Conservation (phyloP, 2,113 vertebrate genomes). For the Alosa alosa region DNA sequence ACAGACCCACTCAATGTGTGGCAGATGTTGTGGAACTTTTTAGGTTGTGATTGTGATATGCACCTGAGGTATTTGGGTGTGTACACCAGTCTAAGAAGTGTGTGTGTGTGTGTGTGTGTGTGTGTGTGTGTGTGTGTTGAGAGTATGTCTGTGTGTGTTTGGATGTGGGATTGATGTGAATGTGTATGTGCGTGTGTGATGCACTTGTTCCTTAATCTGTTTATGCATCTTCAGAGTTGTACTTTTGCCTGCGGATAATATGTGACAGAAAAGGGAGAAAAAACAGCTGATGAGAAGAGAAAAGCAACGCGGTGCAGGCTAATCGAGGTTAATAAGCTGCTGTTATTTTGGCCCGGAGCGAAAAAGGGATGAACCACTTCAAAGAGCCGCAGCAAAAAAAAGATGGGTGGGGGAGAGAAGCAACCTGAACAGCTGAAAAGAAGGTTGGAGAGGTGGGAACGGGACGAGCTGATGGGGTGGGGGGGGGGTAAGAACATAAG, state of each 20-base stretch:
- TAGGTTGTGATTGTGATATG: background rate
- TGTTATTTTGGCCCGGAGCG: constrained; percentile 69
- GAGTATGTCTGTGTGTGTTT: background rate
- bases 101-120: constrained; percentile 23
- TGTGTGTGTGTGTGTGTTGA: background rate
- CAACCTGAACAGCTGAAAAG: constrained; percentile 35
- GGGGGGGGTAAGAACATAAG: background rate
- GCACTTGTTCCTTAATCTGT: background rate
- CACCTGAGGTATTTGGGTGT: constrained; percentile 26
- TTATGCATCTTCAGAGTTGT: background rate
- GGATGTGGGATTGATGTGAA: background rate
- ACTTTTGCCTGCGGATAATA: background rate
- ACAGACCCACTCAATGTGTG: background rate
- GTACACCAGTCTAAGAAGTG: background rate
- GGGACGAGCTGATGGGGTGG: background rate
- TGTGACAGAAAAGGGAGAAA: background rate
- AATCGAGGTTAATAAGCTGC: constrained; percentile 74
- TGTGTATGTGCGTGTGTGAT: background rate
- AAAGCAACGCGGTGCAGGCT: constrained; percentile 53
- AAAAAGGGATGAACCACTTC: constrained; percentile 58
- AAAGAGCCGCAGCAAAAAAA: constrained; percentile 21
- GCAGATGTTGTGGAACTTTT: background rate
- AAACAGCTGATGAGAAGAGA: constrained; percentile 18
- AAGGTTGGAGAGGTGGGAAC: background rate
- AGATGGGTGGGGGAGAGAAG: constrained; percentile 38